Base-by-base conservation (phyloP, 1,140 invertebrate species). In the Chlorops oryzae region DNA sequence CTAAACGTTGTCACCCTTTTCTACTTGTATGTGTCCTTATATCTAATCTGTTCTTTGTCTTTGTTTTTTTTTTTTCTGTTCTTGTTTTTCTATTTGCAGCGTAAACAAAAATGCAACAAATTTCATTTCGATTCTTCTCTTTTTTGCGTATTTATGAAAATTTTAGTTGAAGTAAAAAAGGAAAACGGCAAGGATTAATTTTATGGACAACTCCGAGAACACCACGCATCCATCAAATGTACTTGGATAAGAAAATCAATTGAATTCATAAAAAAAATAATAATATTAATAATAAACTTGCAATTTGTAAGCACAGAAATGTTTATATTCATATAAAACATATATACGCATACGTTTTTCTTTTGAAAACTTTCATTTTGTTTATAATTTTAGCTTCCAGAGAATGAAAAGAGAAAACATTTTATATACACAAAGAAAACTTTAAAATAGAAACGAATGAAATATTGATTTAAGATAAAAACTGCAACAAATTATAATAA, bases 121-220 rank as follows among this genome's bases (percentile, higher is more conserved):
- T 52, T 59, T 58, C 64, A 43, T 49, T 47, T 48, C 18, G 21
- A 62, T 59, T 54, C 59, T 65, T 65, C 65, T 63, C 58, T 67
- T 63, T 63, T 67, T 65, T 65, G 59, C 65, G 59, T 67, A 61
- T 64, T 67, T 65, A 28, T 27, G 39, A 57, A 65, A 32, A 56
- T 55, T 58, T 53, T 62, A 67, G 65, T 60, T 54, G 62, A 61
- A 67, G 57, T 67, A 53, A 67, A 67, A 53, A 67, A 67, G 43
- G 64, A 67, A 53, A 67, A 67, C 44, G 64, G 65, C 55, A 67
- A 67, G 39, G 59, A 63, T 57, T 67, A 67, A 65, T 65, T 25
- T 25, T 32, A 32, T 32, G 21, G 21, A 37, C 24, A n/a, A n/a
- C 43, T 27, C 34, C 40, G 41, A 43, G n/a, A 23, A 39, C 47